Evolutionary conservation across 2,113 vertebrate species (phyloP), one percentile per base, ranked within the genome.

Genomic region (Carassius carassius): DNA sequence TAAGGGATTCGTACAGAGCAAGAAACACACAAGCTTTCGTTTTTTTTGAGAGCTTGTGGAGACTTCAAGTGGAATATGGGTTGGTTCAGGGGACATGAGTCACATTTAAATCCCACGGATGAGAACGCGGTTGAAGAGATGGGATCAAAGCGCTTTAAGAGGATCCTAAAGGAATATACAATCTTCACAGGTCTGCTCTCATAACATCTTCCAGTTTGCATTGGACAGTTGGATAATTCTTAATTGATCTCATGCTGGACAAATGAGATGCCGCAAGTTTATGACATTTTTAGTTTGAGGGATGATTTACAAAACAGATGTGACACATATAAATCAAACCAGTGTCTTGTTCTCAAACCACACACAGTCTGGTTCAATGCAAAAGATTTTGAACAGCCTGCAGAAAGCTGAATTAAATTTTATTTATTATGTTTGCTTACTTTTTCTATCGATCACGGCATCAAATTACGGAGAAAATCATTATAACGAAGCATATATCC

Each of bases 131-230:
- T 74, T 67, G 56, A 86, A 76, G 78, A 81, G 35, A 81, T 5
- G 35, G 49, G 49, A 86, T 77, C 73, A 78, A 86, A 86, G 74
- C 41, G 78, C 84, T 85, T 82, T 81, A 81, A 41, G 16, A 63
- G 54, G 63, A 70, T 81, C 54, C 65, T 76, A 54, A 86, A 78
- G 73, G 84, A 73, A 81, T 73, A 84, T 67, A 69, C 35, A 67
- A 82, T 82, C 78, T 74, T 51, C 56, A 81, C 62, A 29, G 74
- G 41, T 83, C 63, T 72, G 67, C 67, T 85, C 65, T 85, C 84
- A 72, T 49, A 85, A 79, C 16, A 72, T 79, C 51, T 82, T 70
- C 58, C 29, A 60, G 54, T 84, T 65, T 87, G 75, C 14, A 60
- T 63, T 19, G 25, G 41, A 60, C n/a, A 17, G 47, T 37, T 21